Evolutionary conservation across 2,797 vertebrate genomes (phyloP).

Genomic region (Sebastiscus tertius): DNA sequence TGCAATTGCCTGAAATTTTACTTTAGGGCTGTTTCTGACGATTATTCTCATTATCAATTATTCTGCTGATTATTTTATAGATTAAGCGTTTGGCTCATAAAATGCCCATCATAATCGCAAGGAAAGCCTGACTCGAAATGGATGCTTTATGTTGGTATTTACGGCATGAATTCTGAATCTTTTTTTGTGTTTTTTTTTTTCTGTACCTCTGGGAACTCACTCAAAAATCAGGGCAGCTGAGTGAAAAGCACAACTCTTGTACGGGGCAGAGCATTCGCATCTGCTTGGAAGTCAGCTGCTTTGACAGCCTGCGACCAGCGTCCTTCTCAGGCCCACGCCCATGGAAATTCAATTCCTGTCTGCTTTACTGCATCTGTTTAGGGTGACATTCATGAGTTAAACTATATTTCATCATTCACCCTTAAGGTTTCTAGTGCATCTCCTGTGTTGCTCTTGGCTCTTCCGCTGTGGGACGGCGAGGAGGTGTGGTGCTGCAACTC

Average conservation of each 20-base stretch:
- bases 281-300: conserved; percentile 44
- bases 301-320: conserved; percentile 3
- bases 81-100: neutral
- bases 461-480: neutral
- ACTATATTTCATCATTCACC: neutral
- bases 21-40: neutral
- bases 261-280: conserved; percentile 42
- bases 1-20: neutral
- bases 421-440: conserved; percentile 1
- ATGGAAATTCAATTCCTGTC: conserved; percentile 4
- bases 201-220: neutral
- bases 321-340: conserved; percentile 22
- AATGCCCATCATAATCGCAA: neutral
- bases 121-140: neutral
- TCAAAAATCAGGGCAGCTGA: conserved; percentile 1
- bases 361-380: conserved; percentile 16
- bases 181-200: neutral
- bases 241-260: neutral
- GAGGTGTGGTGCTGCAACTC: conserved; percentile 13
- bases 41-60: neutral
- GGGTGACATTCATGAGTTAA: neutral
- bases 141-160: neutral
- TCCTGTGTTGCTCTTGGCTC: conserved; percentile 9
- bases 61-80: neutral
- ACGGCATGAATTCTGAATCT: neutral